Base-by-base conservation (phyloP, 2,113 vertebrate species). In the Dinomys branickii region DNA sequence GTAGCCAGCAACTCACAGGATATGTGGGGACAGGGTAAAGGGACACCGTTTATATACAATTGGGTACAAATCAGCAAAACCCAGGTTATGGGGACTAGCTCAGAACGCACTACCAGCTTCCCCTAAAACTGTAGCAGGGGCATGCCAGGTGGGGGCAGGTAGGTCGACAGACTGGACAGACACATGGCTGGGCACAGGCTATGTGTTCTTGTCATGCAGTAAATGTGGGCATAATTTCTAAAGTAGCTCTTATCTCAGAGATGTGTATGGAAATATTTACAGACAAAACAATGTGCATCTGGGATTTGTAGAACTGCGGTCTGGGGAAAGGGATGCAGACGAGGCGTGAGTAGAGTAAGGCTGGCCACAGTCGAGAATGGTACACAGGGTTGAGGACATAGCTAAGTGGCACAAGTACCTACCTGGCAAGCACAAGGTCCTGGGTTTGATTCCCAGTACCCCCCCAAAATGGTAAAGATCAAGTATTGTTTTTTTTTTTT, bases 31-130 rank as follows among this genome's bases (percentile, higher is more conserved):
- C 26, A 52, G 65, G 52, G 16, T 35, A 8, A 20, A 7, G 0
- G 9, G 9, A 33, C 26, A 13, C 7, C 22, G 13, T 1, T 17
- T 24, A 10, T 17, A 4, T 9, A 7, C 61, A 12, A 2, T 9
- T 8, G 54, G 52, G 35, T 11, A 3, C 65, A 19, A 5, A 3
- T 30, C 12, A 17, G 7, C 47, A 24, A 69, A 41, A 69, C 4
- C 61, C 61, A 56, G 61, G 17, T 26, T 17, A 1, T 11, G 17
- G 54, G 90, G 7, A 38, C 44, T 28, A 6, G n/a, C 41, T 30
- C 0, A 28, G 14, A 6, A 7, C 3, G 11, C 52, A 63, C 12
- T 0, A 2, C 63, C 52, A 26, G n/a, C 19, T 12, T 41, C n/a
- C n/a, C 47, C 47, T 38, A 1, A 63, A 30, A 2, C n/a, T 24